Base-by-base conservation (phyloP, 2,113 vertebrate genomes). In the Percina caprodes region DNA sequence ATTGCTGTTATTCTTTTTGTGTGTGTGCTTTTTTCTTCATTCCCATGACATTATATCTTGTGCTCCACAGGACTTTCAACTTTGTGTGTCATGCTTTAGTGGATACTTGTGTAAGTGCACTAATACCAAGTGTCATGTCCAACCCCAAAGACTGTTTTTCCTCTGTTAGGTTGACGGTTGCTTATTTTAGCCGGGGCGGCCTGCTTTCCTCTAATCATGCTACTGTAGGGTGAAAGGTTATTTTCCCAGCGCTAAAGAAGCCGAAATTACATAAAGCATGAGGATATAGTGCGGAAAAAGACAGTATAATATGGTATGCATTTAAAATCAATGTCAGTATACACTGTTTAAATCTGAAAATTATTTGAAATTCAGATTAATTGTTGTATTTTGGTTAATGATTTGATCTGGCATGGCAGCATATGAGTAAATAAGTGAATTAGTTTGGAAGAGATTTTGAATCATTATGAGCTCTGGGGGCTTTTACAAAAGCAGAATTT, bases 11-110 rank as follows among this genome's bases (percentile, higher is more conserved):
- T 88, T 23, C 48, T 74, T 87, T 79, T 74, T 19, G 56, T n/a
- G n/a, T n/a, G 73, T 69, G 60, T 56, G 60, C 73, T 85, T 82
- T 86, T 86, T 89, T 55, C 68, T 63, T 1, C 79, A 77, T 81
- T 92, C 88, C 83, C 86, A 85, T 91, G 83, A 86, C 67, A 85
- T 79, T 78, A 82, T 42, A 83, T 87, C 86, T 76, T 66, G 63
- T 79, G 84, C 71, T 79, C 67, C 69, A 35, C 68, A 69, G 78
- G 87, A 16, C 88, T 78, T 63, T 85, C 56, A 80, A 79, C 72
- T 79, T 73, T 77, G 49, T 65, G 58, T 76, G 51, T 66, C 49
- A 35, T 77, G 59, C 33, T 33, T 79, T 18, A 56, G 45, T 77
- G 52, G 49, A 84, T 79, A 55, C 55, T 82, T 75, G 54, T 80